phyloP scores from a whole-genome alignment of 2,113 vertebrate genomes.

The Theristicus caerulescens region DNA sequence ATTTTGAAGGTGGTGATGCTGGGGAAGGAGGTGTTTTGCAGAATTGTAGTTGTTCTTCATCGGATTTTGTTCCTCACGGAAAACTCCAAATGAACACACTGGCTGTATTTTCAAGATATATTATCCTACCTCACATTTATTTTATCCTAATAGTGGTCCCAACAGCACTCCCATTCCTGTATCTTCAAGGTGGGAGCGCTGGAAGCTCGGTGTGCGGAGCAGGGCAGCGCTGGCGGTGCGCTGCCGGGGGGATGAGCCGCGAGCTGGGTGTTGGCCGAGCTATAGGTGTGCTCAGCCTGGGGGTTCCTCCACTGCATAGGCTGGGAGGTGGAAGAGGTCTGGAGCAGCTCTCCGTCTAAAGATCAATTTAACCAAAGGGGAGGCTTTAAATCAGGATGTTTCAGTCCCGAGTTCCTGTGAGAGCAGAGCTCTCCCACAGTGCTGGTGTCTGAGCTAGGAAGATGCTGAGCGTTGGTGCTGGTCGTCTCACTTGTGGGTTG shows the following conservation, averaged over 20 bases:
- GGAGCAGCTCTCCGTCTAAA: not conserved
- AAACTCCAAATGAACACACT: not conserved
- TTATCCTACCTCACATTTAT: not conserved
- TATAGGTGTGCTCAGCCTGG: not conserved
- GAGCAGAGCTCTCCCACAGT: not conserved
- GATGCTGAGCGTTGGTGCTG: not conserved
- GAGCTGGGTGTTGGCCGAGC: accelerated
- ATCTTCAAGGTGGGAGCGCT: not conserved
- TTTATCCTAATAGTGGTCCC: not conserved
- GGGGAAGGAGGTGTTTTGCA: not conserved
- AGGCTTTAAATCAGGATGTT: not conserved
- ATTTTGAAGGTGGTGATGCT: not conserved
- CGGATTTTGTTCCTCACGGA: not conserved
- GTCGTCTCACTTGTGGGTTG: not conserved
- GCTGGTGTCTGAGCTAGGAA: not conserved
- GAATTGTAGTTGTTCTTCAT: not conserved
- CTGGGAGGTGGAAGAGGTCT: not conserved
- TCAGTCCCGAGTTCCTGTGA: not conserved
- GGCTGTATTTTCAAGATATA: not conserved
- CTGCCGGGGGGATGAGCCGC: accelerated
- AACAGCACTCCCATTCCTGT: not conserved
- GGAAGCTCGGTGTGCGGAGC: not conserved
- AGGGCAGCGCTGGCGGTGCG: not conserved
- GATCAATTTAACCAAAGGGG: not conserved
- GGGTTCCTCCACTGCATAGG: not conserved